Evolutionary conservation across 2,888 invertebrate genomes (phyloP).

Genomic region (Pristionchus fissidentatus): DNA sequence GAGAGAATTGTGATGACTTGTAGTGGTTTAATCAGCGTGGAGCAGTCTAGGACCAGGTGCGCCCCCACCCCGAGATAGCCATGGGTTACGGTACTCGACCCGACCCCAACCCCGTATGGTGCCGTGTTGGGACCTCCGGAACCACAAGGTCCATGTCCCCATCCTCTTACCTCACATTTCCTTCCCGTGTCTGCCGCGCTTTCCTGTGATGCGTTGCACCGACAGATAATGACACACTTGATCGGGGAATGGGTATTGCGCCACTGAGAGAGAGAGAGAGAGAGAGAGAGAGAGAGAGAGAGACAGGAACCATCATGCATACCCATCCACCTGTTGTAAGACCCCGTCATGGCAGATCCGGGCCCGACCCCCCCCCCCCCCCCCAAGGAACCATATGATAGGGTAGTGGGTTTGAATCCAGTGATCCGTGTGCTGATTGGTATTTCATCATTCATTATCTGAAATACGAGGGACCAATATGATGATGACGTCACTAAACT

Average conservation of each 20-base stretch:
- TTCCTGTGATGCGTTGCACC: slow-evolving; percentile 25
- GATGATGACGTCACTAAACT: slow-evolving; percentile 9
- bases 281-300: too few species aligned
- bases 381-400: too few species aligned
- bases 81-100: not conserved
- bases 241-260: slow-evolving; percentile 41
- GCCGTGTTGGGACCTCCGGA: too few species aligned
- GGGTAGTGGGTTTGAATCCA: too few species aligned
- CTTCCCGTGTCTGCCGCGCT: not conserved
- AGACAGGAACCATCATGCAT: slow-evolving; percentile 36
- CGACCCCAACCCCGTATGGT: too few species aligned
- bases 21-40: not conserved
- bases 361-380: not conserved
- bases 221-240: slow-evolving; percentile 44
- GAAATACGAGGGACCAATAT: too few species aligned
- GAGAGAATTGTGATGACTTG: slow-evolving; percentile 19
- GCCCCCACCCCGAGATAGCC: not conserved
- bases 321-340: too few species aligned
- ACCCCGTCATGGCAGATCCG: too few species aligned
- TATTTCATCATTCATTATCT: too few species aligned
- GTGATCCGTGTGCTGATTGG: too few species aligned
- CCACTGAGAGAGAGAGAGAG: too few species aligned
- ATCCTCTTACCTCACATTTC: slow-evolving; percentile 36
- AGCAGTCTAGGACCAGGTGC: too few species aligned
- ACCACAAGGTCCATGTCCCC: not conserved